A percentile compares a stretch with the other conserved stretches of the same genome.
Conservation (phyloP, 2,888 invertebrate species). For the Cerastis leucographa region DNA sequence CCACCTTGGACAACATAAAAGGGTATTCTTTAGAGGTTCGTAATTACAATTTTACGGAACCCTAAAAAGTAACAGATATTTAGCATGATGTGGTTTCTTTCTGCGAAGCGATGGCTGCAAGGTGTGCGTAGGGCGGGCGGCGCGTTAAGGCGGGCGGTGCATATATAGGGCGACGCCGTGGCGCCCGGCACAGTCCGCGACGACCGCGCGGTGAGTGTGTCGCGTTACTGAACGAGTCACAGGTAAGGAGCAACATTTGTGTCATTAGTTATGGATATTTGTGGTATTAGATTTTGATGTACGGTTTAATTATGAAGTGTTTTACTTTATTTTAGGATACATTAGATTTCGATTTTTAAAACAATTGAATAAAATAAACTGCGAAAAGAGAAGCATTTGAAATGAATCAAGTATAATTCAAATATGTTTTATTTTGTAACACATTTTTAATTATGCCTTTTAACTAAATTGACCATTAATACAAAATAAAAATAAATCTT, state of each 20-base stretch:
- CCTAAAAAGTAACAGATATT: slow-evolving; percentile 3
- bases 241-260: slow-evolving; percentile 16
- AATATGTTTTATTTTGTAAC: not conserved
- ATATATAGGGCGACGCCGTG: slow-evolving; percentile 42
- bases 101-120: slow-evolving; percentile 11
- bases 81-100: slow-evolving; percentile 25
- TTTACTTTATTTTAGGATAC: accelerated
- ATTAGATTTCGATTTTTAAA: not conserved
- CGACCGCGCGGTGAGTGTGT: slow-evolving; percentile 3
- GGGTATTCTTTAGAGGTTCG: not conserved
- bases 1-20: not conserved
- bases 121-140: slow-evolving; percentile 19
- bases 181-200: slow-evolving; percentile 41
- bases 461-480: not conserved
- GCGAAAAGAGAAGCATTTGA: not conserved
- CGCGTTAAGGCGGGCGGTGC: slow-evolving; percentile 27
- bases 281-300: not conserved
- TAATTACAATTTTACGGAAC: not conserved
- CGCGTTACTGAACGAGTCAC: not conserved
- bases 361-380: not conserved
- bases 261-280: not conserved
- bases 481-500: not conserved
- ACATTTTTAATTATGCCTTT: not conserved
- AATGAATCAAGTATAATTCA: not conserved
- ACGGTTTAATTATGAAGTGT: not conserved